These are phyloP conservation scores for Strigamia transsilvanica DNA, from an alignment of 2,888 invertebrate species.

Conservation along the genomic window DNA sequence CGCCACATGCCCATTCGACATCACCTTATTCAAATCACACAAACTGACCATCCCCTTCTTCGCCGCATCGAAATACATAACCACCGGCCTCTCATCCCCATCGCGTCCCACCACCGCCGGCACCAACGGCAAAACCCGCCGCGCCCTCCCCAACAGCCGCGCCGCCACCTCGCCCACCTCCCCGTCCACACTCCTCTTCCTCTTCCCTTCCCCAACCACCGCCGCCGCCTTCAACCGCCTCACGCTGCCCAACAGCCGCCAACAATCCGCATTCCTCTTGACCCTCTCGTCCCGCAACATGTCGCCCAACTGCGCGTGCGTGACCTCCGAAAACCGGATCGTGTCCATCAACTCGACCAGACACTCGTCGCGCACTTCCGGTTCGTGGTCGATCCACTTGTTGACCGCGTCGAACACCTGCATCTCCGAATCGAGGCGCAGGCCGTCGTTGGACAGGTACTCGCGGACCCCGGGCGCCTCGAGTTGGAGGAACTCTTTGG, in stretches of 20 bases:
- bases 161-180: neutral
- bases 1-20: conserved; percentile 43
- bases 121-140: conserved; percentile 56
- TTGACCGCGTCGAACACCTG: conserved; percentile 53
- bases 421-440: conserved; percentile 53
- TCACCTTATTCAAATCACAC: conserved; percentile 50
- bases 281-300: conserved; percentile 52
- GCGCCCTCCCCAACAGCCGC: conserved; percentile 52
- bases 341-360: conserved; percentile 55
- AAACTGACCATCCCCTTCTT: neutral
- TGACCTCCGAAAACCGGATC: conserved; percentile 56
- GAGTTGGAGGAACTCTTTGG: conserved; percentile 57
- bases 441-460: conserved; percentile 54
- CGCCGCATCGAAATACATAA: conserved; percentile 23
- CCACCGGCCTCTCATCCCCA: neutral
- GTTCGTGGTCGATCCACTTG: conserved; percentile 57
- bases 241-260: conserved; percentile 48
- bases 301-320: conserved; percentile 56
- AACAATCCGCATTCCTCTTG: conserved; percentile 29
- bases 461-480: conserved; percentile 44
- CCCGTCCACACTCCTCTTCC: neutral
- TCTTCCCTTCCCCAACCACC: neutral
- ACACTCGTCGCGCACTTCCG: conserved; percentile 51
- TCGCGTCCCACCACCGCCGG: conserved; percentile 57
- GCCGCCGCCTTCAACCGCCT: neutral